Percentiles rank a stretch among this genome's conserved stretches.
These are phyloP conservation scores for Monomorium pharaonis DNA, from an alignment of 1,140 invertebrate species.

Conservation along the genomic window DNA sequence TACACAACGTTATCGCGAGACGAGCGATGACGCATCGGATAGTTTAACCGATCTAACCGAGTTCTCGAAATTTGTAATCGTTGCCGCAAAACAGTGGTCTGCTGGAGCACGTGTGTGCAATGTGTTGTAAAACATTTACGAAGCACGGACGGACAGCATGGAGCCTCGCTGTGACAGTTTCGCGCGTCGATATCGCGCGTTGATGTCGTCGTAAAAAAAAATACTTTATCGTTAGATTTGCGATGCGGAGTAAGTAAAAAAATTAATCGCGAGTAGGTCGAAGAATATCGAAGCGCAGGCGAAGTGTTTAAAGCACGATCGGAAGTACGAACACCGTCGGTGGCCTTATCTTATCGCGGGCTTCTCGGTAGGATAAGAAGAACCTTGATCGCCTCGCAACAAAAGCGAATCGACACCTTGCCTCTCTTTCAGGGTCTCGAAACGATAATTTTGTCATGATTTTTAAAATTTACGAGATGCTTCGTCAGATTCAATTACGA, in stretches of 20 bases:
- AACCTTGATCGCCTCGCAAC: constrained; percentile 80
- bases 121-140: constrained; percentile 3
- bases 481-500: neutral
- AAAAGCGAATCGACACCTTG: constrained; percentile 67
- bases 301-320: constrained; percentile 63
- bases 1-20: constrained; percentile 9
- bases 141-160: neutral
- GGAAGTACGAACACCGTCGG: constrained; percentile 74
- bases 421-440: constrained; percentile 14
- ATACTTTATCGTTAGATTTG: constrained; percentile 32
- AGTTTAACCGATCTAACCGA: neutral
- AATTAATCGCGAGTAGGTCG: constrained; percentile 31
- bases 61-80: constrained; percentile 23
- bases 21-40: constrained; percentile 31
- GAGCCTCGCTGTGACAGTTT: neutral
- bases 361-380: constrained; percentile 80
- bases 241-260: neutral
- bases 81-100: neutral
- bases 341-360: constrained; percentile 82
- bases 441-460: constrained; percentile 15
- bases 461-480: neutral
- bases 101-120: constrained; percentile 12
- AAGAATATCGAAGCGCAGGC: neutral
- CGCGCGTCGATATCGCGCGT: neutral
- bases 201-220: neutral